Base-by-base conservation (phyloP, 2,888 invertebrate species). In the Hoplodrina blanda region DNA sequence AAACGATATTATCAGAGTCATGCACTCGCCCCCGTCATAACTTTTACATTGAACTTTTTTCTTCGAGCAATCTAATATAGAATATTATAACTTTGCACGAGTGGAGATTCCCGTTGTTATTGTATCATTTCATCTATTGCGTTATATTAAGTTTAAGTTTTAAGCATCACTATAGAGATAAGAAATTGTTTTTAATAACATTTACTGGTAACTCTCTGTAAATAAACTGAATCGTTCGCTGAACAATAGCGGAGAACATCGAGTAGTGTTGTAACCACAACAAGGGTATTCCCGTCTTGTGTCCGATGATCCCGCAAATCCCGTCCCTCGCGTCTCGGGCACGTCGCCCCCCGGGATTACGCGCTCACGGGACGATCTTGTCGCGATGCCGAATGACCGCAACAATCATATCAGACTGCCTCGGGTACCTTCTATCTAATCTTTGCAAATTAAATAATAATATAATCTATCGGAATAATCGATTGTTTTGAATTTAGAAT, bases 231-330 rank as follows among this genome's bases (percentile, higher is more conserved):
- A 82, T 61, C 54, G 62, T 75, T 81, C 69, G 41, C 59, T 79
- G 68, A 50, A 78, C 70, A 76, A 73, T 67, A 74, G 69, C 52
- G 85, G 79, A 80, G 74, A 73, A 79, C 81, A 70, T 61, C 62
- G 79, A 82, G 74, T 83, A 89, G 86, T 88, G 84, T 86, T 90
- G 88, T 88, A 87, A 90, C 89, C 87, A 85, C 88, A 88, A 89
- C 90, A 87, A 87, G 88, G 85, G 85, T 90, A 90, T 91, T 91
- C 88, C 85, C 87, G 88, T 92, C 90, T 91, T 90, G 86, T 87
- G 89, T 89, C 89, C 88, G 89, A 91, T 91, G 92, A 92, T 93
- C 93, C 91, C 87, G 85, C 88, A 95, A 95, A 96, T 94, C 95
- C 92, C 88, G 81, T 84, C 80, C 82, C 85, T 78, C 82, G 85